Evolutionary conservation across 2,888 invertebrate species (phyloP), one percentile per base, ranked within the genome.

Genomic region (Mellilla xanthometata): DNA sequence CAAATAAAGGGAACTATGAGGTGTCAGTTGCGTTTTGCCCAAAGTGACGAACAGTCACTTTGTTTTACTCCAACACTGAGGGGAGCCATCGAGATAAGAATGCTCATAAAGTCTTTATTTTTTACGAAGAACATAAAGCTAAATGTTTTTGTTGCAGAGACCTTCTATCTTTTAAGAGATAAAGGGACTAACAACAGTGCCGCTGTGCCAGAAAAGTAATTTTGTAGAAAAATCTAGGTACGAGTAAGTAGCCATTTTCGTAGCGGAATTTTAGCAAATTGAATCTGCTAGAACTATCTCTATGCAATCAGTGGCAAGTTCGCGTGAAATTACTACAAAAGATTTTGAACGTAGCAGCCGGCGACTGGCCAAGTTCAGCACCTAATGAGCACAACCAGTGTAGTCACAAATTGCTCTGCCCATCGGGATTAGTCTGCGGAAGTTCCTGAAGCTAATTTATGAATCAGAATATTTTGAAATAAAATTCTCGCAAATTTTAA

Each of bases 301-400:
- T 27, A 32, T 49, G 49, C 47, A 55, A 52, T 53, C 49, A 48
- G 46, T 30, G 35, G 40, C 41, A 43, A 48, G 32, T 40, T 39
- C 33, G 43, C 45, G 47, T 45, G 55, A 51, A 53, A 57, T 54
- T 49, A 48, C 52, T 33, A 47, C 44, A 36, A 49, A 54, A 54
- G 54, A 57, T 57, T 24, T 55, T 57, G 49, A 52, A 49, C 41
- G 38, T 44, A 52, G 53, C 53, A 45, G 49, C 52, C 43, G 52
- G 49, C 45, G 52, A 47, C 51, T 39, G 52, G 42, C 51, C 49
- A 53, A 57, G 43, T 57, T 49, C n/a, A n/a, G 22, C 15, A 31
- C 36, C 39, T 41, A 39, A 54, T 41, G 36, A 43, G 41, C 34
- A 15, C 42, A 40, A 45, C 26, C 29, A 36, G 36, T 22, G 24